Percentiles rank a stretch among this genome's conserved stretches.
Evolutionary conservation across 2,113 vertebrate species (phyloP).

Genomic region (Nyctibius bracteatus): DNA sequence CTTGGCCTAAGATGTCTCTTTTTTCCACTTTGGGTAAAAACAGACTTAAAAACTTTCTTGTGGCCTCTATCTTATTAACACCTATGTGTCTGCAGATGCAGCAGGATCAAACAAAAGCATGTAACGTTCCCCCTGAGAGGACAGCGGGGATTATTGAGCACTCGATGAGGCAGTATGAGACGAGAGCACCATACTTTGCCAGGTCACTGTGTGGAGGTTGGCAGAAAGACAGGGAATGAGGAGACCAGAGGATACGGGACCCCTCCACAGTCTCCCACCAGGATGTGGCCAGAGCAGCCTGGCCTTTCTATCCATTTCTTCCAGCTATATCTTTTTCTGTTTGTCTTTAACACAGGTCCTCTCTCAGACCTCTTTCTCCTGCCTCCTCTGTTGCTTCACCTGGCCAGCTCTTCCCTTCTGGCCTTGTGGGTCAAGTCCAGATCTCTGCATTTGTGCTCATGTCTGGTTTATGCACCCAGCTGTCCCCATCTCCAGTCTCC

Average conservation of each 20-base stretch:
- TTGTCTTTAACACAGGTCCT: neutral
- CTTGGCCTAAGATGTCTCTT: neutral
- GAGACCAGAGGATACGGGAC: neutral
- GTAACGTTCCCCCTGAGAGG: neutral
- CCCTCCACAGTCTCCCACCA: neutral
- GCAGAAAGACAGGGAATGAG: neutral
- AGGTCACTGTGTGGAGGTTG: neutral
- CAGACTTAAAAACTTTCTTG: neutral
- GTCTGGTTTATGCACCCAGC: neutral
- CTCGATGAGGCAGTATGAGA: neutral
- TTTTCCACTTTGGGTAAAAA: neutral
- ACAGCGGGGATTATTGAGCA: neutral
- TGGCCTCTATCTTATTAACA: neutral
- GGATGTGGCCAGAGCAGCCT: neutral
- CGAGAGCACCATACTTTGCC: neutral
- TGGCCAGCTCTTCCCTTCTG: neutral
- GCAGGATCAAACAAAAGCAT: neutral
- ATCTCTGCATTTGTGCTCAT: fast-evolving
- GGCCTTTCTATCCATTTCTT: neutral
- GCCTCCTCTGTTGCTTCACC: neutral
- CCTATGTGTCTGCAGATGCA: neutral
- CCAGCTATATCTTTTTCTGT: neutral
- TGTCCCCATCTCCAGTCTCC: neutral
- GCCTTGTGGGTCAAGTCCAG: neutral
- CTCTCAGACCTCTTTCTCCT: neutral